These are phyloP conservation scores for Melanostigma gelatinosum DNA, from an alignment of 2,113 vertebrate genomes.

Conservation along the genomic window DNA sequence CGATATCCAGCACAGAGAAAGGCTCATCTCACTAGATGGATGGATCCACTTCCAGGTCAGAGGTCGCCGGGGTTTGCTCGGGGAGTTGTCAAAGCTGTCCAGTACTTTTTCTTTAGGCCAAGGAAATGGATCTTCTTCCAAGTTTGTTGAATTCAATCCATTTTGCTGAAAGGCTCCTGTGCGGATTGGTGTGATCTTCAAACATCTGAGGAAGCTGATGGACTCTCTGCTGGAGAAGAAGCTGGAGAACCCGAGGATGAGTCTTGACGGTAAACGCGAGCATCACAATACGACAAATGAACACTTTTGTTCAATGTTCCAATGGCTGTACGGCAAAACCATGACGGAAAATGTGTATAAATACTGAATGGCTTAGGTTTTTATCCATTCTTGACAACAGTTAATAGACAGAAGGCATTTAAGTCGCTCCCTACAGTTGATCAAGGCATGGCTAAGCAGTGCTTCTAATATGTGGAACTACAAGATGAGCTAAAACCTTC, in stretches of 20 bases:
- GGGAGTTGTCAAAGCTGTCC: not conserved
- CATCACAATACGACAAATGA: not conserved
- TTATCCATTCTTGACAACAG: not conserved
- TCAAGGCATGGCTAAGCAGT: not conserved
- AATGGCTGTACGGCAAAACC: not conserved
- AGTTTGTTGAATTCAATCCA: not conserved
- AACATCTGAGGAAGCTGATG: slow-evolving; percentile 93
- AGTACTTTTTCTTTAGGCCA: not conserved
- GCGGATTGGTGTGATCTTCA: slow-evolving; percentile 97
- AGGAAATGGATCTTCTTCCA: not conserved
- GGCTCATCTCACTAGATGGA: slow-evolving; percentile 92
- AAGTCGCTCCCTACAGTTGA: not conserved
- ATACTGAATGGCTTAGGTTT: not conserved
- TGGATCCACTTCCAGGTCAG: slow-evolving; percentile 98
- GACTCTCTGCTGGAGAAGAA: slow-evolving; percentile 94
- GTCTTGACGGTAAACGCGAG: slow-evolving; percentile 89
- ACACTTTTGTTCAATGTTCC: not conserved
- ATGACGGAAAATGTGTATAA: not conserved
- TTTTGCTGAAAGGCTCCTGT: slow-evolving; percentile 89
- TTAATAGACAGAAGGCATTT: not conserved
- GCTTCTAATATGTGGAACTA: not conserved
- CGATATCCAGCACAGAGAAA: slow-evolving; percentile 94
- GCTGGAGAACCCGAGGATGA: slow-evolving; percentile 94
- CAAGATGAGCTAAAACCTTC: not conserved
- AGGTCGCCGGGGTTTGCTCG: not conserved